Percentiles rank a stretch among this genome's conserved stretches.
Evolutionary conservation across 2,888 invertebrate genomes (phyloP).

Genomic region (Serrognathus titanus): DNA sequence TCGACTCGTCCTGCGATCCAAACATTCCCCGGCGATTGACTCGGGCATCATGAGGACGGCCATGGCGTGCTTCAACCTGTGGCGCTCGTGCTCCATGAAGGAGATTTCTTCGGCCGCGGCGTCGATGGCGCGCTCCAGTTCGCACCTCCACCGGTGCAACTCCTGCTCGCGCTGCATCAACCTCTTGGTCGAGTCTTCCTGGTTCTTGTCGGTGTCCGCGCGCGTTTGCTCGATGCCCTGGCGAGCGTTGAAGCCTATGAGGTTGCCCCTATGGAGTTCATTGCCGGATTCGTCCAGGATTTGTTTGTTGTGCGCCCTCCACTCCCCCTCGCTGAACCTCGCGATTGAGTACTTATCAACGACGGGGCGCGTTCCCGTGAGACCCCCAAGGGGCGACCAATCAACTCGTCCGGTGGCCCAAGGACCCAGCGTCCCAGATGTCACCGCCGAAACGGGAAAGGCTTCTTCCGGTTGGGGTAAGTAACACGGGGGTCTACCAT

Average conservation of each 20-base stretch:
- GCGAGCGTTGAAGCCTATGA: conserved; percentile 60
- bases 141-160: conserved; percentile 71
- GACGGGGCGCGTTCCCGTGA: conserved; percentile 71
- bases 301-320: conserved; percentile 54
- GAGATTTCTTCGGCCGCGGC: conserved; percentile 69
- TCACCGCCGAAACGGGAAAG: conserved; percentile 38
- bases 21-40: conserved; percentile 72
- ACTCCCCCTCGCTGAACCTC: conserved; percentile 69
- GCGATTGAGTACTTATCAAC: conserved; percentile 75
- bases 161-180: conserved; percentile 65
- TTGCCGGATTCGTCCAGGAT: conserved; percentile 38
- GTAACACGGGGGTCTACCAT: conserved; percentile 49
- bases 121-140: conserved; percentile 66
- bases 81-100: conserved; percentile 63
- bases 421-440: conserved; percentile 55
- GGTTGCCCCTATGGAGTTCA: conserved; percentile 40
- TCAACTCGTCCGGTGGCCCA: conserved; percentile 72
- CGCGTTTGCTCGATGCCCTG: conserved; percentile 63
- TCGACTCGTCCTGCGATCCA: conserved; percentile 66
- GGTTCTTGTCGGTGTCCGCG: conserved; percentile 64
- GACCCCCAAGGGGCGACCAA: conserved; percentile 65
- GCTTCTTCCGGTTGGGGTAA: conserved; percentile 56
- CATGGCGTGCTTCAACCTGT: conserved; percentile 65
- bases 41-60: conserved; percentile 67
- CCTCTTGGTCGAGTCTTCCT: conserved; percentile 63